Evolutionary conservation across 2,797 vertebrate species (phyloP).

Genomic region (Anguilla obscura): DNA sequence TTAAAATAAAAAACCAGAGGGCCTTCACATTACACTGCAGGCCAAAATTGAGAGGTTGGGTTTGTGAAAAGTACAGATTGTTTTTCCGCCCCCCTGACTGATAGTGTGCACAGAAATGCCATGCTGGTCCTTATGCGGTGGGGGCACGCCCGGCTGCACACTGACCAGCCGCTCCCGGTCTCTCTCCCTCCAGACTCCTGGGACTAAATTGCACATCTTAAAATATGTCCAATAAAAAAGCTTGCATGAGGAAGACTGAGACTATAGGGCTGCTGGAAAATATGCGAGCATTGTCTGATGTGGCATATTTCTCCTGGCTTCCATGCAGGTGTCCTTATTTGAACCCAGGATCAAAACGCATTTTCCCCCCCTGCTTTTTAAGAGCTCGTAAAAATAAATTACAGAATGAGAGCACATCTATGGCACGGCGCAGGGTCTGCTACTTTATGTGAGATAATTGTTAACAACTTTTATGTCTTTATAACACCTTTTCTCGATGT

Average conservation of each 20-base stretch:
- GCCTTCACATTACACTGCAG: background rate
- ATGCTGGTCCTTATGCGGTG: conserved; percentile 3
- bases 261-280: background rate
- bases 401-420: background rate
- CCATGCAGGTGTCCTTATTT: background rate
- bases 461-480: background rate
- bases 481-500: background rate
- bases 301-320: background rate
- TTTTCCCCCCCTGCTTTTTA: background rate
- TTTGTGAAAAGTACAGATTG: conserved; percentile 11
- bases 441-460: background rate
- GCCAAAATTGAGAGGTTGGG: conserved; percentile 8
- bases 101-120: background rate
- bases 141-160: conserved; percentile 21
- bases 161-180: background rate
- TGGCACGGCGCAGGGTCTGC: background rate
- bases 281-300: background rate
- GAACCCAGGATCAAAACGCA: background rate
- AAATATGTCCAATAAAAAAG: background rate
- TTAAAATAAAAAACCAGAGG: conserved; percentile 26
- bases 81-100: background rate
- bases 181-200: background rate
- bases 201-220: background rate
- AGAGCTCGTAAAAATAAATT: background rate
- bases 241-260: background rate